Conservation (phyloP, 2,888 invertebrate genomes). For the Drepanosiphum platanoidis region DNA sequence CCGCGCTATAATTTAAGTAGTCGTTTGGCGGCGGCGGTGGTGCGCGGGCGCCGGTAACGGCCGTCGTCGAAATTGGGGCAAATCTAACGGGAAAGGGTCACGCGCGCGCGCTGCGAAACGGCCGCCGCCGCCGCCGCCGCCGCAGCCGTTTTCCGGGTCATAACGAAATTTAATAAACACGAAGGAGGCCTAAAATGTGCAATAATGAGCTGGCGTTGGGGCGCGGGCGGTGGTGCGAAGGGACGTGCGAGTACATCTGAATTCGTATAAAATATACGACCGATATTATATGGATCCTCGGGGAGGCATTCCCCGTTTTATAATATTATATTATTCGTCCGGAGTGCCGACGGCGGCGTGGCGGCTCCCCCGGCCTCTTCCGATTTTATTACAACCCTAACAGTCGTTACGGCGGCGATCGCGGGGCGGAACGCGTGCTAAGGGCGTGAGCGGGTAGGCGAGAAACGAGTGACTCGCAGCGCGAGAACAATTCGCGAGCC, state of each 20-base stretch:
- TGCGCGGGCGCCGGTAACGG: neutral
- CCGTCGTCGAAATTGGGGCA: conserved; percentile 15
- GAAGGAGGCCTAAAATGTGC: neutral
- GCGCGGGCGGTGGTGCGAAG: neutral
- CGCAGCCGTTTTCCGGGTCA: conserved; percentile 3
- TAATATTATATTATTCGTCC: conserved; percentile 5
- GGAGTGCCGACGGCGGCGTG: neutral
- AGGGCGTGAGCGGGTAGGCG: no score
- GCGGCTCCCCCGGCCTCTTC: neutral
- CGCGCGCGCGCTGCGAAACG: neutral
- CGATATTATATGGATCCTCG: neutral
- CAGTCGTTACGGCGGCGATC: no score
- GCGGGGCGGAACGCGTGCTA: no score
- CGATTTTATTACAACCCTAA: neutral
- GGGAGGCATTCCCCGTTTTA: neutral
- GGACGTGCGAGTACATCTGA: neutral
- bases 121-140: no score
- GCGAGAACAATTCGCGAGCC: no score
- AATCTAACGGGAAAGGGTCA: conserved; percentile 24
- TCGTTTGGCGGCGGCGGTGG: no score
- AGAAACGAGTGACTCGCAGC: no score
- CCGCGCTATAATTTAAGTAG: neutral
- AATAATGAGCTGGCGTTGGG: neutral
- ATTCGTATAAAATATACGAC: neutral
- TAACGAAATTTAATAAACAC: conserved; percentile 37